A percentile compares a stretch with the other conserved stretches of the same genome.
phyloP scores from a whole-genome alignment of 2,113 vertebrate species.

The Hylia prasina region DNA sequence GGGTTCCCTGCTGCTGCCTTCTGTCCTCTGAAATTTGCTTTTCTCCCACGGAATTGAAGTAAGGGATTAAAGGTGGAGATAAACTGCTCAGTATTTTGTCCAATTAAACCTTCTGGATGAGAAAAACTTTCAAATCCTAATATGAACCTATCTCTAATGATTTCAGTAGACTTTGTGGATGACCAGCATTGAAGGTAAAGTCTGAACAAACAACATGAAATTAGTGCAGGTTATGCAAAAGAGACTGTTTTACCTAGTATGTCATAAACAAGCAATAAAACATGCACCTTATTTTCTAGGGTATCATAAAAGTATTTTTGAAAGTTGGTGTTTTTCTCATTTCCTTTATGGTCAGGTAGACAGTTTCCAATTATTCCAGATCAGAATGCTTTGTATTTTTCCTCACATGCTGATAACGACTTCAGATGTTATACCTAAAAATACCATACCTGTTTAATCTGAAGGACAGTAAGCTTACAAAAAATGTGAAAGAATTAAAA shows the following conservation, averaged over 20 bases:
- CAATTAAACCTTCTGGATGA: neutral
- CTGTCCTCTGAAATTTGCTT: neutral
- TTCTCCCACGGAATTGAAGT: neutral
- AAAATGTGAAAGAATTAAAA: constrained; percentile 38
- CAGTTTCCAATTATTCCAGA: constrained; percentile 19
- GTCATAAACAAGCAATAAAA: neutral
- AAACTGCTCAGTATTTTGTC: neutral
- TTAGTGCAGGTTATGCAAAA: neutral
- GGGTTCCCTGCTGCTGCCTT: neutral
- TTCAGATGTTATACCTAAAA: constrained; percentile 12
- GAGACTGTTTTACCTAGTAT: neutral
- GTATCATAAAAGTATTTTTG: neutral
- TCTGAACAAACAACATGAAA: neutral
- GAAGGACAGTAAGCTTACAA: neutral
- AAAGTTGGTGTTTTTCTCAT: neutral
- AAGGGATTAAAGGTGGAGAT: neutral
- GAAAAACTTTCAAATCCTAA: neutral
- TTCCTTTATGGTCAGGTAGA: neutral
- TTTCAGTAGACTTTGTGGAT: neutral
- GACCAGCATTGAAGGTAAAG: neutral
- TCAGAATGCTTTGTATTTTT: constrained; percentile 4
- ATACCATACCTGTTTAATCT: neutral
- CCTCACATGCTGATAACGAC: neutral
- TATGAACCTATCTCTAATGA: neutral
- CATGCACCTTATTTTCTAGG: neutral